Base-by-base conservation (phyloP, 1,140 invertebrate genomes). In the Delia radicum region DNA sequence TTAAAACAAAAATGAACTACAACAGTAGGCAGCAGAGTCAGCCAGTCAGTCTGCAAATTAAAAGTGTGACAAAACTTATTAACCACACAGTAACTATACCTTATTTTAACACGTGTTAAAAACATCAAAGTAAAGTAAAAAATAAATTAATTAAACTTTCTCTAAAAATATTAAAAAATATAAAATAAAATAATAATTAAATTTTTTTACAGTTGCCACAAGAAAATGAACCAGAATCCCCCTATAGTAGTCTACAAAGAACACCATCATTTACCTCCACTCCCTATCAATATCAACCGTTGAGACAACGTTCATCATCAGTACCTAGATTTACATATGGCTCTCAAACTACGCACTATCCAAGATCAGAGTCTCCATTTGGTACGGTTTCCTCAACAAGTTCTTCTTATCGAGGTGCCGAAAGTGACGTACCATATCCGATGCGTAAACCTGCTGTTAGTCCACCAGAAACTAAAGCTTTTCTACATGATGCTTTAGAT, bases 401-500 rank as follows among this genome's bases (percentile, higher is more conserved):
- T 76, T 85, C 83, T 13, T 85, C 83, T 10, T 48, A 85, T 31
- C 79, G 83, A 13, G 83, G 83, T 65, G 74, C 82, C 13, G 83
- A 84, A 69, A 84, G 82, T 74, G 83, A 85, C 65, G 83, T 75
- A 5, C 46, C 80, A 26, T 85, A 83, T 65, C 77, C 77, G 62
- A 73, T 76, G 65, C 71, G 73, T 1, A 73, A 73, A 1, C 78
- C 81, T 55, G 78, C 84, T 7, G 80, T 81, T 62, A 85, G 83
- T 79, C 80, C 83, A 67, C 81, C 81, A 73, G 81, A 86, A 76
- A 80, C 81, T 24, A 75, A 80, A 3, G 83, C 82, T 74, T 86
- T 86, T 65, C 79, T 86, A 0, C 82, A 83, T 33, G 87, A 87
- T 28, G 87, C 85, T 26, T 87, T 92, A 76, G 88, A 90, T 77